phyloP scores from a whole-genome alignment of 2,113 vertebrate genomes.

The Tylochromis polylepis region DNA sequence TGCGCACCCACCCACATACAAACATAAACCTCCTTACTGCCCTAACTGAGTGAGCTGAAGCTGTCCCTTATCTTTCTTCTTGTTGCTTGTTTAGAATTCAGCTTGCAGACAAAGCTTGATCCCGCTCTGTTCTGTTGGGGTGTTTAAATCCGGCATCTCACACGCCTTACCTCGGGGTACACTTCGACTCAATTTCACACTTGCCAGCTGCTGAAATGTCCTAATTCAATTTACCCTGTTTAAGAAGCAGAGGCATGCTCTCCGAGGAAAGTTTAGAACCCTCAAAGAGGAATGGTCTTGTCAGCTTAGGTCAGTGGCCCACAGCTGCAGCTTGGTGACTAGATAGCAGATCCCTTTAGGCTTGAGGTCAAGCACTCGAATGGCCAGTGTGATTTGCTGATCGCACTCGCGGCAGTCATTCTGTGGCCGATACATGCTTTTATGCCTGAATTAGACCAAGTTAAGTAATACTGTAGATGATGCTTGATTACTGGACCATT shows the following conservation, averaged over 20 bases:
- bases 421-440: constrained; percentile 7
- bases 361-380: constrained; percentile 23
- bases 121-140: constrained; percentile 32
- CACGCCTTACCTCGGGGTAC: constrained; percentile 55
- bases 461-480: background rate
- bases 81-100: constrained; percentile 58
- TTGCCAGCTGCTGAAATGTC: constrained; percentile 62
- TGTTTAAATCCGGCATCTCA: constrained; percentile 58
- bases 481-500: background rate
- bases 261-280: constrained; percentile 52
- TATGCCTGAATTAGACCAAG: background rate
- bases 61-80: constrained; percentile 39
- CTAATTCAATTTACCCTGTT: constrained; percentile 73
- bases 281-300: constrained; percentile 29
- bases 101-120: constrained; percentile 29
- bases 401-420: constrained; percentile 3
- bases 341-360: constrained; percentile 13
- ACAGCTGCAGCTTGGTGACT: constrained; percentile 10
- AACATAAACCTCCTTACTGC: constrained; percentile 16
- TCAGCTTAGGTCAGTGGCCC: constrained; percentile 48
- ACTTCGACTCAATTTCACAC: constrained; percentile 73
- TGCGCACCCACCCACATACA: constrained; percentile 21
- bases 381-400: background rate
- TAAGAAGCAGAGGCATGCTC: constrained; percentile 55
- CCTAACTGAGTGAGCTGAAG: constrained; percentile 9